A percentile compares a stretch with the other conserved stretches of the same genome.
Conservation (phyloP, 37 sponge, comb jelly and placozoan genomes). For the Sycon ciliatum region DNA sequence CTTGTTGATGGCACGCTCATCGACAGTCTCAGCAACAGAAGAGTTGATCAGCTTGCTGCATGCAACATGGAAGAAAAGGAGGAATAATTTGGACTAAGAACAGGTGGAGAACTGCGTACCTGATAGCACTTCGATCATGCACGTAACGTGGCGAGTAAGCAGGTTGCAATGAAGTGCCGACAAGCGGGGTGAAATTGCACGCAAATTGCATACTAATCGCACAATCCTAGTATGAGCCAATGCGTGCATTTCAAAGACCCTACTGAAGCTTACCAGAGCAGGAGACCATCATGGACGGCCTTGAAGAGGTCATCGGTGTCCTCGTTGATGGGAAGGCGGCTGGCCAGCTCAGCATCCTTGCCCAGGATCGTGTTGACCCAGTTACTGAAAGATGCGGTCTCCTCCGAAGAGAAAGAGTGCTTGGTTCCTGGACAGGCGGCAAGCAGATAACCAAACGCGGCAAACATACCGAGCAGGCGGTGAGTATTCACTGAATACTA, state of each 20-base stretch:
- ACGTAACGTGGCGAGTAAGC: background rate
- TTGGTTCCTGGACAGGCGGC: constrained; percentile 78
- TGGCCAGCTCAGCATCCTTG: constrained; percentile 54
- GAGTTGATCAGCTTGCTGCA: constrained; percentile 85
- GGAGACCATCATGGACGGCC: constrained; percentile 67
- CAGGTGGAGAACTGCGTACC: too few species aligned
- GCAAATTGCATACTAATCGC: too few species aligned
- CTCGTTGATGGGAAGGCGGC: constrained; percentile 55
- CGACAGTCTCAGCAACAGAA: constrained; percentile 74
- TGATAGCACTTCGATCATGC: background rate
- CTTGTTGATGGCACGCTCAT: constrained; percentile 89
- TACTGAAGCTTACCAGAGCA: constrained; percentile 70
- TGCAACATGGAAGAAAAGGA: background rate
- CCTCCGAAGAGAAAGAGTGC: constrained; percentile 85
- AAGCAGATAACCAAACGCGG: too few species aligned
- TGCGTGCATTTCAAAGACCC: too few species aligned
- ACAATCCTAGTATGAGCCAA: too few species aligned
- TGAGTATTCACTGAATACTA: too few species aligned
- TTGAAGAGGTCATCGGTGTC: constrained; percentile 52
- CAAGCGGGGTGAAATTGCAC: too few species aligned
- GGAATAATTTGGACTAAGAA: too few species aligned
- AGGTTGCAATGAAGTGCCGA: too few species aligned
- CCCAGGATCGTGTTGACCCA: constrained; percentile 89
- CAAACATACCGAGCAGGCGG: too few species aligned
- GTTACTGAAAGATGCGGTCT: constrained; percentile 81